phyloP scores from a whole-genome alignment of 2,113 vertebrate species.

The Rhinolophus sinicus region DNA sequence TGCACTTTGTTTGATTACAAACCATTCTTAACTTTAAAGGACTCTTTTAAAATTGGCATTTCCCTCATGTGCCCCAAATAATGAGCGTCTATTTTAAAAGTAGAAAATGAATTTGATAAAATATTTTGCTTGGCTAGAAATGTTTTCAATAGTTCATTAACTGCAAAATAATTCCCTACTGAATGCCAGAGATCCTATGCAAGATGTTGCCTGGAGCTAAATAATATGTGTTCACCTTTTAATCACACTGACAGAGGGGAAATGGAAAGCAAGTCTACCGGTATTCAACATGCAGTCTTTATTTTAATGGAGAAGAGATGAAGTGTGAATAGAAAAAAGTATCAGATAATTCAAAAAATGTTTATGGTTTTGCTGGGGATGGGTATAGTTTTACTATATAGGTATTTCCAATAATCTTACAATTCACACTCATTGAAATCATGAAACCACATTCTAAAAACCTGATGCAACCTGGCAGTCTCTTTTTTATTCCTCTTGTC shows the following conservation, averaged over 20 bases:
- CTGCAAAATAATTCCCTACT: constrained; percentile 49
- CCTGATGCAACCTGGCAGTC: too few relatives aligned
- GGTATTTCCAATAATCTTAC: neutral
- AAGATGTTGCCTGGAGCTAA: constrained; percentile 41
- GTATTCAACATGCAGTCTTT: neutral
- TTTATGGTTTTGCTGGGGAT: neutral
- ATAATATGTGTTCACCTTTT: constrained; percentile 44
- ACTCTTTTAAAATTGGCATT: constrained; percentile 45
- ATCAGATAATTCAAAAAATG: neutral
- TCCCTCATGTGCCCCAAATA: constrained; percentile 48
- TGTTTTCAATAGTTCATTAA: constrained; percentile 70
- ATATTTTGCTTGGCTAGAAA: constrained; percentile 52
- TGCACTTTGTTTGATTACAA: neutral
- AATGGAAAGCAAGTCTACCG: neutral
- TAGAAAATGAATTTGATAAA: constrained; percentile 65
- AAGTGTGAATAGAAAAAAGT: neutral
- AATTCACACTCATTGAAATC: neutral
- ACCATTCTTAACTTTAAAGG: constrained; percentile 38
- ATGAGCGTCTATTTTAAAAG: constrained; percentile 65
- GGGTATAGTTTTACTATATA: neutral
- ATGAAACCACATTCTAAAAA: neutral
- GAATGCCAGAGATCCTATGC: constrained; percentile 8
- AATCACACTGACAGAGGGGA: constrained; percentile 31
- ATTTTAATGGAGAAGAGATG: neutral
- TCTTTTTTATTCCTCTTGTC: neutral